phyloP scores from a whole-genome alignment of 2,113 vertebrate genomes.

The Ameiurus melas region DNA sequence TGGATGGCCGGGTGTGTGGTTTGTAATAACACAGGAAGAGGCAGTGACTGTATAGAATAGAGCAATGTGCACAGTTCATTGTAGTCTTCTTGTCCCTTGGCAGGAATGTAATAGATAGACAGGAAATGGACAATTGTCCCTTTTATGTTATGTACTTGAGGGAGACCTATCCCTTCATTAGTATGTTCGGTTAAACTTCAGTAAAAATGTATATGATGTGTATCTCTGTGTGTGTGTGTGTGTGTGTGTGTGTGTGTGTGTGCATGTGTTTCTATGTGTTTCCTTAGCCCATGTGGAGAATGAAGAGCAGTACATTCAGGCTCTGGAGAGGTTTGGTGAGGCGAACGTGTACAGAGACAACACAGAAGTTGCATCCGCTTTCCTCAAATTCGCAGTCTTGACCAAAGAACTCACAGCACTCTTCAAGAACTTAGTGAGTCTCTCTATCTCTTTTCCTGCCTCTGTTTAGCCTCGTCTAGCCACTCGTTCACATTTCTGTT shows the following conservation, averaged over 20 bases:
- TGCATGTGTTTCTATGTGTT: conserved; percentile 38
- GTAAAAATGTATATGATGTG: background rate
- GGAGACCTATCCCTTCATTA: background rate
- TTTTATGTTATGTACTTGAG: background rate
- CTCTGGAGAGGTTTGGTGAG: conserved; percentile 90
- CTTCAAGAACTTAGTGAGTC: conserved; percentile 95
- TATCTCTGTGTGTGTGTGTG: conserved; percentile 21
- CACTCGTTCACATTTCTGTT: background rate
- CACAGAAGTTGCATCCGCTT: conserved; percentile 81
- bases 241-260: background rate
- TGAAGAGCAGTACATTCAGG: conserved; percentile 90
- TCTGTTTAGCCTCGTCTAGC: background rate
- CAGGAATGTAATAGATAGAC: background rate
- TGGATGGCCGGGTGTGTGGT: background rate
- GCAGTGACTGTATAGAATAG: background rate
- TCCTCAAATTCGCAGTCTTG: conserved; percentile 89
- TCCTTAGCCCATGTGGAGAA: conserved; percentile 88
- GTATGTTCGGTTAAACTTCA: background rate
- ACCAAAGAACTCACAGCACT: conserved; percentile 93
- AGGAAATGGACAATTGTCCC: background rate
- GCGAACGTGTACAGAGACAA: conserved; percentile 83
- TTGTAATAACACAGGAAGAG: conserved; percentile 10
- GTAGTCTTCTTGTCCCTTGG: background rate
- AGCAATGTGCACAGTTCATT: background rate
- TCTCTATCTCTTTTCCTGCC: background rate